These are phyloP conservation scores for Xanthia icteritia DNA, from an alignment of 2,888 invertebrate species.

Conservation along the genomic window DNA sequence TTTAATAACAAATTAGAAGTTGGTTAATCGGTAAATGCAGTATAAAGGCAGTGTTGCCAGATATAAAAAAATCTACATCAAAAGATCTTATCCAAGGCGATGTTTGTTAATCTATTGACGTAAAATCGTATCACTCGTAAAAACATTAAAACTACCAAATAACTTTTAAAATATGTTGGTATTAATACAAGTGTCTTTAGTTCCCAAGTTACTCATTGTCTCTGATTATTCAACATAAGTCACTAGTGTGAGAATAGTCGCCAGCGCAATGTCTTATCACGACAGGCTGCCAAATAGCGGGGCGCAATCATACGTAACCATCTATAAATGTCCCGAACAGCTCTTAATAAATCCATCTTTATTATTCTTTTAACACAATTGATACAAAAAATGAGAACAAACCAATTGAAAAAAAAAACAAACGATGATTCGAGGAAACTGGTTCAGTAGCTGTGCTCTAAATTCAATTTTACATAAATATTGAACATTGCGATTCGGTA, in stretches of 20 bases:
- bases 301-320: slow-evolving; percentile 49
- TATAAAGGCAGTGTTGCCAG: slow-evolving; percentile 12
- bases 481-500: slow-evolving; percentile 13
- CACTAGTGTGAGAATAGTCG: slow-evolving; percentile 36
- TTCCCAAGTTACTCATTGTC: slow-evolving; percentile 33
- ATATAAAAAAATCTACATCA: slow-evolving; percentile 7
- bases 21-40: slow-evolving; percentile 28
- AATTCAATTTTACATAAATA: slow-evolving; percentile 17
- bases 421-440: slow-evolving; percentile 23
- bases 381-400: slow-evolving; percentile 25
- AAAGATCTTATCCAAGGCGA: slow-evolving; percentile 12
- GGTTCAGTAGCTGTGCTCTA: slow-evolving; percentile 5
- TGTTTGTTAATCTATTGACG: slow-evolving; percentile 11
- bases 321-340: slow-evolving; percentile 38
- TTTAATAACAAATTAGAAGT: slow-evolving; percentile 43
- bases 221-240: slow-evolving; percentile 33
- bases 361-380: slow-evolving; percentile 31
- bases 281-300: slow-evolving; percentile 48
- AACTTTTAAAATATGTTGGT: not conserved
- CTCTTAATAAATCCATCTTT: slow-evolving; percentile 38
- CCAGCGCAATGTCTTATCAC: slow-evolving; percentile 49
- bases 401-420: slow-evolving; percentile 26
- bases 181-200: not conserved
- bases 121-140: slow-evolving; percentile 13
- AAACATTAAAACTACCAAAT: not conserved